Conservation (phyloP, 2,888 invertebrate genomes). For the Pogonocherus hispidulus region DNA sequence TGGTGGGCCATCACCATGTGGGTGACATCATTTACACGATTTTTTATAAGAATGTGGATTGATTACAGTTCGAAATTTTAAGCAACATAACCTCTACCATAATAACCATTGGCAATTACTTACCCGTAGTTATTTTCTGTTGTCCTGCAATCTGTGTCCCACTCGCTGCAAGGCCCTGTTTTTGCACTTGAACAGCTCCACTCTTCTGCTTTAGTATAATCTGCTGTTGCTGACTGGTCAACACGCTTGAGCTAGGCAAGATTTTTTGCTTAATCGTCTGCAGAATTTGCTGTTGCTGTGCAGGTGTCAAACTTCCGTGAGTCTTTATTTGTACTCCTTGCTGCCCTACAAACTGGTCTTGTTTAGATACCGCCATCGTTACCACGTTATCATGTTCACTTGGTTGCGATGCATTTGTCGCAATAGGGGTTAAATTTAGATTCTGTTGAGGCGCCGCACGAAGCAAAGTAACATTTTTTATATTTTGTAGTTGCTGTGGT, state of each 20-base stretch:
- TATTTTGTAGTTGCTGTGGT: slow-evolving; percentile 64
- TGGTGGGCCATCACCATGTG: too few species aligned
- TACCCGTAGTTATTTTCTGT: slow-evolving; percentile 44
- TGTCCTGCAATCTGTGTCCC: slow-evolving; percentile 43
- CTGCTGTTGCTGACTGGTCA: slow-evolving; percentile 64
- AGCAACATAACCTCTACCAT: too few species aligned
- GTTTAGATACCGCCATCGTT: slow-evolving; percentile 54
- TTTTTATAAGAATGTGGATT: too few species aligned
- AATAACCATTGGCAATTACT: background rate
- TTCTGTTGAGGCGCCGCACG: slow-evolving; percentile 53
- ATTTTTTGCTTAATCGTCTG: slow-evolving; percentile 67
- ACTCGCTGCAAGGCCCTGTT: slow-evolving; percentile 36
- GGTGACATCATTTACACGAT: too few species aligned
- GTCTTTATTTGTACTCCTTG: slow-evolving; percentile 60
- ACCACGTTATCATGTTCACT: slow-evolving; percentile 47
- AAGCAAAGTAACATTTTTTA: slow-evolving; percentile 66
- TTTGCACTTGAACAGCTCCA: slow-evolving; percentile 54
- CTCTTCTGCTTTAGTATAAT: slow-evolving; percentile 70
- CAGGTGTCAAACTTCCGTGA: slow-evolving; percentile 62
- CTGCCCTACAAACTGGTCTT: slow-evolving; percentile 50
- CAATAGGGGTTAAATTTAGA: slow-evolving; percentile 41
- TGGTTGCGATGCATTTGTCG: slow-evolving; percentile 35
- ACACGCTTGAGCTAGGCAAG: slow-evolving; percentile 64
- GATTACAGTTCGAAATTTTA: too few species aligned
- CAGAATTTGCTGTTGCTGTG: slow-evolving; percentile 69